These are phyloP conservation scores for Forbesichthys agassizii DNA, from an alignment of 2,113 vertebrate species.

Conservation along the genomic window DNA sequence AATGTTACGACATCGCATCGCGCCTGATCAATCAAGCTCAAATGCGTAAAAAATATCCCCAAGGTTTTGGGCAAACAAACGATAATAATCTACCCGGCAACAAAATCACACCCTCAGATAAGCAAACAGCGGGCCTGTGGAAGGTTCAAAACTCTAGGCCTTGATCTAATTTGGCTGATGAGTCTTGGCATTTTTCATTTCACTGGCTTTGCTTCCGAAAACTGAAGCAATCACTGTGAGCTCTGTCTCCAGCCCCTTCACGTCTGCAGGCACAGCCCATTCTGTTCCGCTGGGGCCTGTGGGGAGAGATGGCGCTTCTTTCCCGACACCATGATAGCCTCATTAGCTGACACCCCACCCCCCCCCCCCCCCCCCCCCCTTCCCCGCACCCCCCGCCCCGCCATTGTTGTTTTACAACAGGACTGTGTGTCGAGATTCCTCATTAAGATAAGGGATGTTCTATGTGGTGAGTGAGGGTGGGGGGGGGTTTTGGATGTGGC, in stretches of 20 bases:
- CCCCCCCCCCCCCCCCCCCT: no score
- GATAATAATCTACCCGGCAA: constrained; percentile 60
- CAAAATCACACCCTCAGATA: constrained; percentile 57
- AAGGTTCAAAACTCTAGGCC: constrained; percentile 58
- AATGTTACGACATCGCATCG: constrained; percentile 63
- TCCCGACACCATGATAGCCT: constrained; percentile 81
- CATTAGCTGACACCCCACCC: no score
- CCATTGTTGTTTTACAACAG: constrained; percentile 84
- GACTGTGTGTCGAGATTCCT: constrained; percentile 81
- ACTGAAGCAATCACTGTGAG: constrained; percentile 72
- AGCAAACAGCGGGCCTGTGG: constrained; percentile 43
- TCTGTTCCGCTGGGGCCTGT: constrained; percentile 69
- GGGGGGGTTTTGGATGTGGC: constrained; percentile 37
- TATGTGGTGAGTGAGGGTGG: constrained; percentile 47
- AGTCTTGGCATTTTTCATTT: constrained; percentile 71
- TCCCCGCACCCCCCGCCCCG: constrained; percentile 36
- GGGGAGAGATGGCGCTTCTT: constrained; percentile 74
- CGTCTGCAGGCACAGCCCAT: constrained; percentile 51
- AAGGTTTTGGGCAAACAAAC: constrained; percentile 71
- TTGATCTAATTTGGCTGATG: constrained; percentile 74
- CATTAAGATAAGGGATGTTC: constrained; percentile 82
- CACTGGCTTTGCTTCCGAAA: constrained; percentile 64
- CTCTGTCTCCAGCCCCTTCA: constrained; percentile 62
- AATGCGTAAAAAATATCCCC: constrained; percentile 70
- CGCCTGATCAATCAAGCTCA: constrained; percentile 73